These are phyloP conservation scores for Catostomus latipinnis DNA, from an alignment of 2,797 vertebrate species.

Conservation along the genomic window DNA sequence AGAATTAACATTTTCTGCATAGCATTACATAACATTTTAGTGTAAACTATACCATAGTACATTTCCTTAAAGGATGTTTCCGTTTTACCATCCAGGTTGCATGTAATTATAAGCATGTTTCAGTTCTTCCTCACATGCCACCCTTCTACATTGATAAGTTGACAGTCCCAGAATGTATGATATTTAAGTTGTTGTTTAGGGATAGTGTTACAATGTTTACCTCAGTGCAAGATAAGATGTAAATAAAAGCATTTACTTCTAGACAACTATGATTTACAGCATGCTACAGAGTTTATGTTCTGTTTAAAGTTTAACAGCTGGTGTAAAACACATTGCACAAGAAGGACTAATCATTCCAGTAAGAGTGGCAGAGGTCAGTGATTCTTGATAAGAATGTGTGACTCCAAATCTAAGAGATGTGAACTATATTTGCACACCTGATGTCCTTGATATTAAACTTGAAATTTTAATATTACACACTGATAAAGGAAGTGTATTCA, in stretches of 20 bases:
- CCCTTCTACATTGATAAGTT: too few relatives aligned
- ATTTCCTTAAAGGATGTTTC: too few relatives aligned
- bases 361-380: background rate
- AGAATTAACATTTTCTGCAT: too few relatives aligned
- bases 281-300: background rate
- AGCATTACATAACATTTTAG: too few relatives aligned
- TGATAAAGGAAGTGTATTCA: background rate
- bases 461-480: background rate
- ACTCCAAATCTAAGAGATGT: background rate
- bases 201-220: too few relatives aligned
- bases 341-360: conserved; percentile 13
- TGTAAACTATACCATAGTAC: too few relatives aligned
- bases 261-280: conserved; percentile 22
- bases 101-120: too few relatives aligned
- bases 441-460: background rate
- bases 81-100: too few relatives aligned
- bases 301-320: conserved; percentile 30
- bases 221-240: too few relatives aligned
- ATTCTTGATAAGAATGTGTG: background rate
- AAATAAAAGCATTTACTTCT: background rate
- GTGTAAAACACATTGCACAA: conserved; percentile 22
- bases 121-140: too few relatives aligned
- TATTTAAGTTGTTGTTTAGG: too few relatives aligned
- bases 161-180: too few relatives aligned
- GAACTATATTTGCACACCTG: background rate